These are phyloP conservation scores for Scelioninae gen. 1 DNA, from an alignment of 2,888 invertebrate genomes.

Conservation along the genomic window DNA sequence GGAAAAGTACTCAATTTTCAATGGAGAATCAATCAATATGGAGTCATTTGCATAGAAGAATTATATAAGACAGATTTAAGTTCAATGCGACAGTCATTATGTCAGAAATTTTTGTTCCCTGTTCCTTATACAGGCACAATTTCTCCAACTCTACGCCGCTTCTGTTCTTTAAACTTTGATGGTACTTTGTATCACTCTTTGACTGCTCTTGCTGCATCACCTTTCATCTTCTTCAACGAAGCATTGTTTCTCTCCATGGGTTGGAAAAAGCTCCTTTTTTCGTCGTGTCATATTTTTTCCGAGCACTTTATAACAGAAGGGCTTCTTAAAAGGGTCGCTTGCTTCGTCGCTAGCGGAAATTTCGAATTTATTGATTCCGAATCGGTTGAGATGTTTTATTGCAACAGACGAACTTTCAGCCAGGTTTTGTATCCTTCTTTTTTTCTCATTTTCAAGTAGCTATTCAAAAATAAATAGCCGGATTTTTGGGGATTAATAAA, in stretches of 20 bases:
- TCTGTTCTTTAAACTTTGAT: slow-evolving; percentile 48
- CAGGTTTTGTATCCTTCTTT: background rate
- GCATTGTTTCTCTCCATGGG: slow-evolving; percentile 44
- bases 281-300: slow-evolving; percentile 51
- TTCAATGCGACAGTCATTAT: slow-evolving; percentile 16
- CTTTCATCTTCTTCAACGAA: background rate
- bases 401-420: background rate
- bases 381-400: slow-evolving; percentile 28
- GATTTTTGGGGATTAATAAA: slow-evolving; percentile 41
- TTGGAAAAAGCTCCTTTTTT: slow-evolving; percentile 35
- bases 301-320: slow-evolving; percentile 41
- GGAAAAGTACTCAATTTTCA: too few species aligned
- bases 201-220: slow-evolving; percentile 9
- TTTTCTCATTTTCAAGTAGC: slow-evolving; percentile 6
- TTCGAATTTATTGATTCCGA: slow-evolving; percentile 51
- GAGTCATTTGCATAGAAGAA: too few species aligned
- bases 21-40: too few species aligned
- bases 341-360: slow-evolving; percentile 33
- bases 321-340: slow-evolving; percentile 40
- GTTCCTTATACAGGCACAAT: slow-evolving; percentile 17
- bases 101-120: slow-evolving; percentile 9
- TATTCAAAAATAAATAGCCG: slow-evolving; percentile 24
- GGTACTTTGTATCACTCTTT: slow-evolving; percentile 38
- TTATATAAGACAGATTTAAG: too few species aligned
- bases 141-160: slow-evolving; percentile 40